Base-by-base conservation (phyloP, 1,140 invertebrate species). In the Drosophila lacteicornis region DNA sequence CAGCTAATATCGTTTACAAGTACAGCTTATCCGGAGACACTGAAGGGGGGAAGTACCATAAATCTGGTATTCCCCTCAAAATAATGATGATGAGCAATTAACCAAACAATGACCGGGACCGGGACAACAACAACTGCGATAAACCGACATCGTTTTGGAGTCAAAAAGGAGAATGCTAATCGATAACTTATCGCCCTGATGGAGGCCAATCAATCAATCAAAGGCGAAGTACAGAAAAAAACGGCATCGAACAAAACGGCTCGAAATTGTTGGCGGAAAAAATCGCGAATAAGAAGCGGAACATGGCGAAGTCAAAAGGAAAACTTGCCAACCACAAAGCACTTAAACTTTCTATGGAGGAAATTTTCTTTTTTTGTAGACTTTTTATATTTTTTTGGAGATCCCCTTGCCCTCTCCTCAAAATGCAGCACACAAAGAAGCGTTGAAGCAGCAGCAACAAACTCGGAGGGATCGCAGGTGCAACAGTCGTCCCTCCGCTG, bases 291-390 rank as follows among this genome's bases (percentile, higher is more conserved):
- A 66, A 59, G 42, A 46, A 45, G 46, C 51, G 42, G 45, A 76
- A 27, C 30, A 22, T 19, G 50, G 40, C 13, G 55, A 22, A 33
- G 47, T 36, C 47, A 46, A 58, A 81, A 38, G 56, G 53, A 58
- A 70, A 83, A 74, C 66, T 83, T 75, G 53, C 71, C 70, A 69
- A 70, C 83, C 83, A 59, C 83, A 86, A 75, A 87, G 84, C 84
- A 87, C 84, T 87, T 87, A 88, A 86, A 88, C 84, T 87, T 87
- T 87, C 84, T 81, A 88, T 84, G 71, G 84, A 77, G 65, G 57
- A 49, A 47, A 75, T 63, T 66, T 47, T 40, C 50, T 46, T 27
- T 22, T 13, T 13, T 19, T 8, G 30, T 8, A 38, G 7, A 38
- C 33, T 62, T 53, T 45, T 53, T 36, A n/a, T 43, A 30, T 46